Conservation (phyloP, 2,888 invertebrate genomes). For the Empis stercorea region DNA sequence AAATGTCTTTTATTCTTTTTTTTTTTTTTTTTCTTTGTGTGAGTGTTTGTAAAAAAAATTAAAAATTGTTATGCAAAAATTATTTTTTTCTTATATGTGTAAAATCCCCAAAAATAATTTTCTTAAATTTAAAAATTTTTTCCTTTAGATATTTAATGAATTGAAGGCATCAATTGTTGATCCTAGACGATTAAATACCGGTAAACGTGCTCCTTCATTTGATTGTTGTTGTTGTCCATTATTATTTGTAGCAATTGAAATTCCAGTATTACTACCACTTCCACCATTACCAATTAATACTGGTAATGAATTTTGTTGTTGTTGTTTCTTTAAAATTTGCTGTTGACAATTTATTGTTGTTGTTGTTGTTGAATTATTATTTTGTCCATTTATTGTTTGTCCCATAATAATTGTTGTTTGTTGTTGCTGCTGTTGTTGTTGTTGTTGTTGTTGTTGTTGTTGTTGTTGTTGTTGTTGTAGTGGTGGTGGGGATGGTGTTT, state of each 20-base stretch:
- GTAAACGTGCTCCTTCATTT: conserved; percentile 52
- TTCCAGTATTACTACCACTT: conserved; percentile 1
- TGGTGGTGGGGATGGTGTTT: conserved; percentile 22
- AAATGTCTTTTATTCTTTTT: too few relatives aligned
- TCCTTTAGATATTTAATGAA: conserved; percentile 1
- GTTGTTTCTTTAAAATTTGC: background rate
- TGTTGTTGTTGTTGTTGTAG: background rate
- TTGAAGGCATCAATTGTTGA: conserved; percentile 33
- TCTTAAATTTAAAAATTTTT: too few relatives aligned
- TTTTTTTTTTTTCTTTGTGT: too few relatives aligned
- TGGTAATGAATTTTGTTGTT: conserved; percentile 13
- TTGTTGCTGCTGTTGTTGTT: background rate
- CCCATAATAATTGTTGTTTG: background rate
- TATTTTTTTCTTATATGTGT: too few relatives aligned
- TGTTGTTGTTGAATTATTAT: conserved; percentile 21
- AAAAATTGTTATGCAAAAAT: too few relatives aligned
- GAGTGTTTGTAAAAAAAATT: too few relatives aligned
- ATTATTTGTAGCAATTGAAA: too few relatives aligned
- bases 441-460: background rate
- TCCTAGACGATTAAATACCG: conserved; percentile 64
- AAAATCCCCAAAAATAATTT: too few relatives aligned
- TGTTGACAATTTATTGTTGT: background rate
- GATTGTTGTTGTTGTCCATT: background rate
- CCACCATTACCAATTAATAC: conserved; percentile 13
- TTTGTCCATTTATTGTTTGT: background rate